These are phyloP conservation scores for Columba guinea DNA, from an alignment of 2,797 vertebrate genomes.

Conservation along the genomic window DNA sequence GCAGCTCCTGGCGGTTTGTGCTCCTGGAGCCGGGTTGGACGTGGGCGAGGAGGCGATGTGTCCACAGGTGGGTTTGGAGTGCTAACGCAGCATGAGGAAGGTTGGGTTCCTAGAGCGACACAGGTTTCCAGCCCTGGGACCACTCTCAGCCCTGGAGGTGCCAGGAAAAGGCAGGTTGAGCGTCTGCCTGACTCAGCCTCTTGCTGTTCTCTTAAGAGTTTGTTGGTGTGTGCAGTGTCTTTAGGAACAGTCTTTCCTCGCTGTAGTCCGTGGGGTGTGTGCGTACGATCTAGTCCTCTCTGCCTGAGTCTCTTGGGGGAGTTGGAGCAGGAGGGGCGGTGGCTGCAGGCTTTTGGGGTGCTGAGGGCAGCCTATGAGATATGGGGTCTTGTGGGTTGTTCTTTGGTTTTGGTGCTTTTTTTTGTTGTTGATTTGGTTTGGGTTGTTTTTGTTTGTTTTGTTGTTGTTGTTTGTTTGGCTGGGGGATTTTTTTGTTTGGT, in stretches of 20 bases:
- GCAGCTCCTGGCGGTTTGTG: neutral
- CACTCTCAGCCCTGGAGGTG: neutral
- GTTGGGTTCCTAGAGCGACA: neutral
- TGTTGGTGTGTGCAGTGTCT: rapidly evolving
- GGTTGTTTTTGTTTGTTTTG: no score
- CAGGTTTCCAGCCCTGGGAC: neutral
- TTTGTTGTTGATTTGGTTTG: neutral
- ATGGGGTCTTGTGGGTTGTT: neutral
- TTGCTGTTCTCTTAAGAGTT: neutral
- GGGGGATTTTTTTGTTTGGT: no score
- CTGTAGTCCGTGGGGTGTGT: rapidly evolving
- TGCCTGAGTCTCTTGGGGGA: neutral
- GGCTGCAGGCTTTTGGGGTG: neutral
- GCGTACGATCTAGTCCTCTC: neutral
- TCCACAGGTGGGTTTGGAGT: slow-evolving; percentile 17
- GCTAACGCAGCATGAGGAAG: rapidly evolving
- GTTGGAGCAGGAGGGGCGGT: rapidly evolving
- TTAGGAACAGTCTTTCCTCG: neutral
- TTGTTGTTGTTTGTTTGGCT: no score
- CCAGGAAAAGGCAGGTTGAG: neutral
- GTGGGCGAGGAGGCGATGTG: neutral
- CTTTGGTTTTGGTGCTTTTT: neutral
- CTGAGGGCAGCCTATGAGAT: neutral
- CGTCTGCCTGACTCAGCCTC: rapidly evolving
- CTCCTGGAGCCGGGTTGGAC: slow-evolving; percentile 1